Base-by-base conservation (phyloP, 1,140 invertebrate genomes). In the Macrobrachium nipponense region DNA sequence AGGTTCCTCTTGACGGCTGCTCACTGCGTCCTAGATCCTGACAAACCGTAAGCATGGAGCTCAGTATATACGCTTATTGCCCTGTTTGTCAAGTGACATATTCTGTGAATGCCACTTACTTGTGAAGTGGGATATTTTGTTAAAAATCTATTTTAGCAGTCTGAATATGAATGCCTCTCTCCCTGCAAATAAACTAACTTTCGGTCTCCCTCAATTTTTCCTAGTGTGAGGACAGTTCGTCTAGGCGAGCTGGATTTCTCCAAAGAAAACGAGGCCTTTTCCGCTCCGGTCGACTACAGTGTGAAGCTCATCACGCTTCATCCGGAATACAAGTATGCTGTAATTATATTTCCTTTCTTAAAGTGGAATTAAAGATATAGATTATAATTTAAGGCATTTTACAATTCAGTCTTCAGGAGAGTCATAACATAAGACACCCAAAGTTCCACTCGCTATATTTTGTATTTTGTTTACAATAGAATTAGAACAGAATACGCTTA, bases 1-100 rank as follows among this genome's bases (percentile, higher is more conserved):
- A 73, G 86, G n/a, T 82, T 82, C 86, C 86, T 87, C 12, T 36
- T 87, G 36, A 87, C 86, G 44, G 86, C 86, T 14, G 86, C 86
- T 5, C 86, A 87, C 86, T 87, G 86, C 20, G 86, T 87, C 72
- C 73, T 86, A 66, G 66, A 80, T 61, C 68, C 77, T 10, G 36
- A 73, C 17, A 36, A 27, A 11, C 77, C 77, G 84, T 86, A 59
- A 80, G 83, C 62, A 36, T 36, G 27, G 27, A 36, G 27, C 27
- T 36, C 27, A 36, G 27, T 36, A 36, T 36, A 36, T 4, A 3
- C 62, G 12, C 58, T 14, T 27, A 12, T 68, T 68, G 0, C 6
- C 20, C 17, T 64, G 62, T 64, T 64, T 64, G 62, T 64, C 14
- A 58, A 7, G 27, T 23, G 10, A 59, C 10, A 17, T 20, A 20